Percentiles rank a stretch among this genome's conserved stretches.
These are phyloP conservation scores for Macrobrachium nipponense DNA, from an alignment of 1,140 invertebrate species.

Conservation along the genomic window DNA sequence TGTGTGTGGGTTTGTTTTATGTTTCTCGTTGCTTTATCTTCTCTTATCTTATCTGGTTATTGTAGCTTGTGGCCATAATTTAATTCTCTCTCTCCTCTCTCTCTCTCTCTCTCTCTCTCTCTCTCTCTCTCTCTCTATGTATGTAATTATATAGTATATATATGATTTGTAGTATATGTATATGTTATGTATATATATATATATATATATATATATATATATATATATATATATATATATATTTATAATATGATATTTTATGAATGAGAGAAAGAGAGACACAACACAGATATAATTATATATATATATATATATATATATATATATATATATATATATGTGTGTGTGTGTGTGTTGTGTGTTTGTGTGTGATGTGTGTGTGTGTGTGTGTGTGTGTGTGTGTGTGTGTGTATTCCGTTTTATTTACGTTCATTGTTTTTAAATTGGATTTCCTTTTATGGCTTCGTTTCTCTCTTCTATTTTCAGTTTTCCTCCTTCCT, in stretches of 20 bases:
- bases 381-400: neutral
- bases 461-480: neutral
- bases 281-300: too few relatives aligned
- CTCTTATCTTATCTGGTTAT: neutral
- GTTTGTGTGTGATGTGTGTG: too few relatives aligned
- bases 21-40: neutral
- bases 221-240: too few relatives aligned
- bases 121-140: neutral
- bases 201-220: too few relatives aligned
- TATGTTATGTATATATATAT: too few relatives aligned
- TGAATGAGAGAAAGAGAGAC: neutral
- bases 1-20: neutral
- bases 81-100: neutral
- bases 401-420: neutral
- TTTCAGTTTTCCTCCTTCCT: neutral
- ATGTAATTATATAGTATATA: too few relatives aligned
- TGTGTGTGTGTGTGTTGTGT: too few relatives aligned
- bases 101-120: conserved; percentile 9
- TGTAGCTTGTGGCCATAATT: neutral
- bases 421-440: neutral
- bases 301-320: too few relatives aligned
- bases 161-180: too few relatives aligned
- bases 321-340: too few relatives aligned
- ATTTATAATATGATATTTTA: neutral
- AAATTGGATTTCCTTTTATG: neutral